phyloP scores from a whole-genome alignment of 2,888 invertebrate species.

The Chesias legatella region DNA sequence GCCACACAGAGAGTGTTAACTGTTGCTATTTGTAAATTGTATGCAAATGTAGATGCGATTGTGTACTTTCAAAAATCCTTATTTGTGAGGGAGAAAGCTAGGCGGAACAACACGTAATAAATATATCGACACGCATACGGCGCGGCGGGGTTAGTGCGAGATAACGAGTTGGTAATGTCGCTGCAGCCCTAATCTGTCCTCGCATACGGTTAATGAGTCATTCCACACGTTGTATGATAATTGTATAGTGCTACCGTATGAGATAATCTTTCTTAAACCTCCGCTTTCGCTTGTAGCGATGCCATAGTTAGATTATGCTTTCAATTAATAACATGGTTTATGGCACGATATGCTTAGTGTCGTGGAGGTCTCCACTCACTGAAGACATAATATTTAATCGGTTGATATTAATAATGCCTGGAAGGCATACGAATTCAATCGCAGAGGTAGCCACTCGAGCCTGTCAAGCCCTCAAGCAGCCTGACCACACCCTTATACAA shows the following conservation, averaged over 20 bases:
- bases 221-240: constrained; percentile 16
- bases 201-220: constrained; percentile 7
- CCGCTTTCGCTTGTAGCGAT: constrained; percentile 25
- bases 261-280: constrained; percentile 17
- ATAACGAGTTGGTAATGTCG: constrained; percentile 19
- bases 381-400: constrained; percentile 10
- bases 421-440: constrained; percentile 4
- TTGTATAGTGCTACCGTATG: constrained; percentile 20
- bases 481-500: constrained; percentile 11
- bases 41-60: constrained; percentile 13
- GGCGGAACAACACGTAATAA: constrained; percentile 5
- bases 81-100: constrained; percentile 21
- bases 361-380: constrained; percentile 1
- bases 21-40: constrained; percentile 9
- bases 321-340: constrained; percentile 23
- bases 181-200: constrained; percentile 17
- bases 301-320: constrained; percentile 17
- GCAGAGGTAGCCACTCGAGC: neutral
- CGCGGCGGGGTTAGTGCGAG: constrained; percentile 7
- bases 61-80: constrained; percentile 21
- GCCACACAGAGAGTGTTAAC: neutral
- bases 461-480: constrained; percentile 10
- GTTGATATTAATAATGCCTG: constrained; percentile 1
- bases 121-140: constrained; percentile 2
- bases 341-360: constrained; percentile 19